Base-by-base conservation (phyloP, 2,113 vertebrate genomes). In the Nestor notabilis region DNA sequence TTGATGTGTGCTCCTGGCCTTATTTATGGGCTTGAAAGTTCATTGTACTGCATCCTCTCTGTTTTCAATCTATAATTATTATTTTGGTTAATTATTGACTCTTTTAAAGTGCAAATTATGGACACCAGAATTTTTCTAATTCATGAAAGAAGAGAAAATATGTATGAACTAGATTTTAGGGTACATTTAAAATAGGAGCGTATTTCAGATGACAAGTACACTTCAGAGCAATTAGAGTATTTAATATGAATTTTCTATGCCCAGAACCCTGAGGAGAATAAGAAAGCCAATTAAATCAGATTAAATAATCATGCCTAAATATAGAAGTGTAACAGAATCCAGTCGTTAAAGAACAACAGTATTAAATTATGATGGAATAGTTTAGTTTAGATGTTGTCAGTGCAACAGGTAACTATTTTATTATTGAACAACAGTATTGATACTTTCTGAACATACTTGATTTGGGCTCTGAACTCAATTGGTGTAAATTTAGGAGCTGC, bases 281-380 rank as follows among this genome's bases (percentile, higher is more conserved):
- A 95, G 75, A 92, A 97, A 98, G 94, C 96, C 98, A 98, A 98
- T 98, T 98, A 98, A 98, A 97, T 97, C 95, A 97, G 97, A 97
- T 98, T 97, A 98, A 98, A 97, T 98, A 98, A 98, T 97, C 95
- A 95, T 95, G 96, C 95, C 95, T 97, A 97, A 97, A 93, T 97
- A 97, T 93, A 94, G 97, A 97, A 97, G 93, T 93, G 82, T 85
- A 97, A 82, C 94, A 85, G 69, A 97, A 85, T 89, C 81, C 96
- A 96, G 94, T 97, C 98, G 97, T 98, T 95, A 91, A 97, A 95
- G 92, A 97, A 97, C 85, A 97, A 96, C 93, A 87, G 78, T 94
- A 87, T 95, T 97, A 96, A 97, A 96, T 97, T 93, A 83, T 71
- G 72, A 95, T 92, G 85, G 75, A 91, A 77, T 93, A 92, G 90